Evolutionary conservation across 2,888 invertebrate species (phyloP), one percentile per base, ranked within the genome.

Genomic region (Synanthedon vespiformis): DNA sequence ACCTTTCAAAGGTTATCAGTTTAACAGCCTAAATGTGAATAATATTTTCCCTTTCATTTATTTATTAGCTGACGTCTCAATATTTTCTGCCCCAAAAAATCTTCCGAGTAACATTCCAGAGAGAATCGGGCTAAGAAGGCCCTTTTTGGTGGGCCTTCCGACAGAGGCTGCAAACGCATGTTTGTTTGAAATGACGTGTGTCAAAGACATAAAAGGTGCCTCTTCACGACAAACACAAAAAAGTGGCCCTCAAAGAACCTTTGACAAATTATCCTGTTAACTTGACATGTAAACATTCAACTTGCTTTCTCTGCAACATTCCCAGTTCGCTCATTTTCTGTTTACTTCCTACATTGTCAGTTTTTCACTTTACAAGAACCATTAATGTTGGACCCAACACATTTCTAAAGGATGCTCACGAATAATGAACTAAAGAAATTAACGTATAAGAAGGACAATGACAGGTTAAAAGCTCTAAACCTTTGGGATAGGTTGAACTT

Each of bases 191-290:
- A 70, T 74, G 76, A 77, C 74, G 70, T 64, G 67, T 74, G 79
- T 77, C 80, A 79, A 77, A 79, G 66, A 71, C 74, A 70, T 70
- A 72, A 77, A 72, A 72, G 71, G 68, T 67, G 63, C 69, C 62
- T 65, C 64, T 63, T 63, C 58, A 58, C 61, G 60, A 54, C 51
- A 57, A 55, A 60, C 63, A 70, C 65, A 70, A 77, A 77, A 78
- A 75, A 34, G 73, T 65, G 64, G 64, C 65, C 64, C 63, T 75
- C 73, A 77, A 77, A 77, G 73, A 67, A 67, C 77, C 81, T 82
- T 83, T 82, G 82, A 81, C 75, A 77, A 82, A 83, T 81, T 80
- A 78, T 77, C 70, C 65, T 71, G 72, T 77, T 74, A 75, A 68
- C 64, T 74, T 72, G 73, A 72, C 75, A 70, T 63, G 69, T 63